phyloP scores from a whole-genome alignment of 2,888 invertebrate species.

The Cartodere bifasciata region DNA sequence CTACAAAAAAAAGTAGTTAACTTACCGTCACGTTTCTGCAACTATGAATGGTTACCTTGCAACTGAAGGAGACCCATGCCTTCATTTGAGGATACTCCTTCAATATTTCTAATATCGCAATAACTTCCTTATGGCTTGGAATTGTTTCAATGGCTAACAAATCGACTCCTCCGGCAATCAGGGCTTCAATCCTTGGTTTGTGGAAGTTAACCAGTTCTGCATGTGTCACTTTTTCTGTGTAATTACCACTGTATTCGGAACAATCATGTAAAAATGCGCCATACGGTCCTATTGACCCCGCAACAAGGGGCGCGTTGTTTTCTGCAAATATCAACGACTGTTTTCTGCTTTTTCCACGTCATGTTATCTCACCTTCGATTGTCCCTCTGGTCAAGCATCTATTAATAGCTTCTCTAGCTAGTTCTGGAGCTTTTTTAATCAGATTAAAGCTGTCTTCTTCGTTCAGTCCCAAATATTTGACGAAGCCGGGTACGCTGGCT shows the following conservation, averaged over 20 bases:
- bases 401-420: constrained; percentile 57
- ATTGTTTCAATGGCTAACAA: constrained; percentile 80
- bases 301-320: constrained; percentile 44
- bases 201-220: constrained; percentile 64
- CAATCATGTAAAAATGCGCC: constrained; percentile 77
- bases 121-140: constrained; percentile 67
- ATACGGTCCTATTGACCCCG: constrained; percentile 82
- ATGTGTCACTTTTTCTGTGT: constrained; percentile 47
- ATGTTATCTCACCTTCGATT: constrained; percentile 11
- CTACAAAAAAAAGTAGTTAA: constrained; percentile 23
- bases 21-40: neutral
- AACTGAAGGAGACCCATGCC: constrained; percentile 80
- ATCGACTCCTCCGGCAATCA: constrained; percentile 66
- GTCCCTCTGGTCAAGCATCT: constrained; percentile 40
- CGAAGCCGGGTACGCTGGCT: constrained; percentile 61
- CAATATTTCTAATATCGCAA: constrained; percentile 62
- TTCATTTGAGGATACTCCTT: constrained; percentile 59
- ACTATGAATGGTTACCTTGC: constrained; percentile 45
- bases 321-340: no score
- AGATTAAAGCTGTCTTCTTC: constrained; percentile 51
- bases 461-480: constrained; percentile 52
- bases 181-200: constrained; percentile 56
- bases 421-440: constrained; percentile 54
- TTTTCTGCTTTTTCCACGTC: no score
- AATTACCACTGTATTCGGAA: constrained; percentile 77